Percentiles rank a stretch among this genome's conserved stretches.
Conservation (phyloP, 2,113 vertebrate genomes). For the Cottus gobio region DNA sequence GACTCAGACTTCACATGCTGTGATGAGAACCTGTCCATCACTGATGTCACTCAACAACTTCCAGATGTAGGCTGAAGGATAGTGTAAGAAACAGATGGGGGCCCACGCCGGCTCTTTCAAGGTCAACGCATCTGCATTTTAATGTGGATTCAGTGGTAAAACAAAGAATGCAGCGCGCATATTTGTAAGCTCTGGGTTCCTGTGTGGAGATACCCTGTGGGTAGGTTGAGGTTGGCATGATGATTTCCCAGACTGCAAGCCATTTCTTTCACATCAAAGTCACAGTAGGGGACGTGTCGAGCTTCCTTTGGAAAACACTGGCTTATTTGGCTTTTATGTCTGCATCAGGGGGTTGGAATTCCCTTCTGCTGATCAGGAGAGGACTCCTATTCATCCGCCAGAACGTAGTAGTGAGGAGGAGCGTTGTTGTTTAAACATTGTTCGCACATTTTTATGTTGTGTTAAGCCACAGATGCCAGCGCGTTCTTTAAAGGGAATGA, state of each 20-base stretch:
- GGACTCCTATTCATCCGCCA: constrained; percentile 14
- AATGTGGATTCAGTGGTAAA: constrained; percentile 48
- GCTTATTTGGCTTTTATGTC: constrained; percentile 69
- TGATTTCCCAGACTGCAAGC: constrained; percentile 50
- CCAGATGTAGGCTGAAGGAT: constrained; percentile 78
- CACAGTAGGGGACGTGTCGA: constrained; percentile 48
- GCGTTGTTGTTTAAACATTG: constrained; percentile 15
- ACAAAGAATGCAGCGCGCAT: constrained; percentile 37
- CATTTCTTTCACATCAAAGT: constrained; percentile 75
- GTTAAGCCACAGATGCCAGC: constrained; percentile 1
- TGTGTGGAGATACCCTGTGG: constrained; percentile 27
- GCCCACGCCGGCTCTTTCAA: constrained; percentile 47
- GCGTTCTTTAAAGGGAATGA: constrained; percentile 11
- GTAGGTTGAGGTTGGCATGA: constrained; percentile 46
- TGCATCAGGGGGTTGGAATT: constrained; percentile 61
- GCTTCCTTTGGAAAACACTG: constrained; percentile 78
- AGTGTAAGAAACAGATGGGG: constrained; percentile 43
- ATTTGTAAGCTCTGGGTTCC: constrained; percentile 47
- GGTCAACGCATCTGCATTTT: constrained; percentile 54
- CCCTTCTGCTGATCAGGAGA: constrained; percentile 40
- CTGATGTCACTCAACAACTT: constrained; percentile 82
- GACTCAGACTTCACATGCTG: constrained; percentile 67
- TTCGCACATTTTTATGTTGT: constrained; percentile 6
- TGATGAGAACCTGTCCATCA: constrained; percentile 76
- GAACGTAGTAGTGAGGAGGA: constrained; percentile 12